Evolutionary conservation across 2,888 invertebrate genomes (phyloP).

Genomic region (Hyppa rectilinea): DNA sequence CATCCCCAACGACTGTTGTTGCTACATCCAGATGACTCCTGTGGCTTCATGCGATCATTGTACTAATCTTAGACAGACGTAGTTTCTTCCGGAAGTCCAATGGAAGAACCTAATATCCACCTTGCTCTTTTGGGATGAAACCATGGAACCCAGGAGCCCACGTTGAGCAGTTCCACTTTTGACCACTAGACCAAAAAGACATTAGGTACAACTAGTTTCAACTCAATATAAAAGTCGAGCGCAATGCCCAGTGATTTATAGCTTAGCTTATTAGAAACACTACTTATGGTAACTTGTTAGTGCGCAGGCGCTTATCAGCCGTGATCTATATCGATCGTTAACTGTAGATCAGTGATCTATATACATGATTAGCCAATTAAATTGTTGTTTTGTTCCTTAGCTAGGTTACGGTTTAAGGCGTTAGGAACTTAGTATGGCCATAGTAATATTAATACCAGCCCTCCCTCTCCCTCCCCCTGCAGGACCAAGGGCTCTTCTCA

Average conservation of each 20-base stretch:
- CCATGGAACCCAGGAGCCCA: not conserved
- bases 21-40: not conserved
- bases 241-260: constrained; percentile 68
- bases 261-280: constrained; percentile 69
- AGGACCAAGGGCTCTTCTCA: too few species aligned
- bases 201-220: constrained; percentile 17
- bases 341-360: constrained; percentile 64
- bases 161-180: not conserved
- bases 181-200: not conserved
- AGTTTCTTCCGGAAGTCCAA: not conserved
- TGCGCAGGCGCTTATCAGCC: constrained; percentile 64
- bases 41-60: not conserved
- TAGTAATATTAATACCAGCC: not conserved
- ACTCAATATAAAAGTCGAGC: constrained; percentile 12
- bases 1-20: not conserved
- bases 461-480: too few species aligned
- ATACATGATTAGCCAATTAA: constrained; percentile 52
- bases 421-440: not conserved
- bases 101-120: not conserved
- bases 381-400: not conserved
- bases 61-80: not conserved
- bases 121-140: not conserved
- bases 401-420: not conserved
- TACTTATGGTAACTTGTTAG: constrained; percentile 75
- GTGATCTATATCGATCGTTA: constrained; percentile 57